A percentile compares a stretch with the other conserved stretches of the same genome.
phyloP scores from a whole-genome alignment of 2,113 vertebrate genomes.

The Cochlearius cochlearius region DNA sequence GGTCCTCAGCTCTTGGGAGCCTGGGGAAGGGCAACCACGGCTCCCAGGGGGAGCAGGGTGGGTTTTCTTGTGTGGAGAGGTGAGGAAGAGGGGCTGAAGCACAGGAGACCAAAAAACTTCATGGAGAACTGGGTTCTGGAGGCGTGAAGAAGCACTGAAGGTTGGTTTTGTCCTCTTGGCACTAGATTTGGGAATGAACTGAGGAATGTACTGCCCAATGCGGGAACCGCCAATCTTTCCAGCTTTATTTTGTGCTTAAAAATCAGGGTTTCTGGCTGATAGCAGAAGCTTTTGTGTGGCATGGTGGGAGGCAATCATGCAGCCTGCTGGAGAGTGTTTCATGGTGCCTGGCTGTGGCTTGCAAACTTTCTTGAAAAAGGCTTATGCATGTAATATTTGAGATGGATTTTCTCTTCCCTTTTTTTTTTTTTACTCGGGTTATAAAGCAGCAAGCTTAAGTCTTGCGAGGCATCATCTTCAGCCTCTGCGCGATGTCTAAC shows the following conservation, averaged over 20 bases:
- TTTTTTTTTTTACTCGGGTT: rapidly evolving
- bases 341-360: neutral
- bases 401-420: neutral
- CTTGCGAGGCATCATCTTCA: neutral
- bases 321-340: neutral
- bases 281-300: neutral
- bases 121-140: neutral
- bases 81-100: neutral
- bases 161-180: neutral
- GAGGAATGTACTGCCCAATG: neutral
- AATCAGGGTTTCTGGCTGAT: neutral
- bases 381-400: neutral
- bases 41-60: neutral
- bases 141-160: rapidly evolving
- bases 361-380: neutral
- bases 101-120: neutral
- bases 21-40: rapidly evolving
- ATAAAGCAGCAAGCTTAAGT: neutral
- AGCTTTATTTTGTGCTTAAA: neutral
- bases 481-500: neutral
- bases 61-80: neutral
- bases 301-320: neutral
- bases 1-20: neutral
- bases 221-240: rapidly evolving
- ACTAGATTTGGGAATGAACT: neutral